Conservation (phyloP, 2,888 invertebrate genomes). For the Thera britannica region DNA sequence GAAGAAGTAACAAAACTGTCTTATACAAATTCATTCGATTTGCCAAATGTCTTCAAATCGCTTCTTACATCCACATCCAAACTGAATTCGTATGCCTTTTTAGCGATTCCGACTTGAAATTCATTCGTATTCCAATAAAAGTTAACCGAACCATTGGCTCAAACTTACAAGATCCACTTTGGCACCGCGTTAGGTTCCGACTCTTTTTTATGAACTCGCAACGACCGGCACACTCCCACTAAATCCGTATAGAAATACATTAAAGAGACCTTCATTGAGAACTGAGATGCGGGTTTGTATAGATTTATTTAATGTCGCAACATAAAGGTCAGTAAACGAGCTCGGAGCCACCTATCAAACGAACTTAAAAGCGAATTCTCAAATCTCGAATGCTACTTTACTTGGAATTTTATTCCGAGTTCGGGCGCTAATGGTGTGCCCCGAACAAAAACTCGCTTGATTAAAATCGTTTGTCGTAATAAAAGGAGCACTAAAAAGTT, state of each 20-base stretch:
- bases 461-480: constrained; percentile 85
- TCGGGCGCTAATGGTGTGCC: constrained; percentile 76
- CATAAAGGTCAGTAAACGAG: constrained; percentile 46
- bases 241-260: constrained; percentile 34
- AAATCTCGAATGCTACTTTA: constrained; percentile 73
- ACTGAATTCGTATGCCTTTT: constrained; percentile 28
- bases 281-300: constrained; percentile 43
- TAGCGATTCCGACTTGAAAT: constrained; percentile 30
- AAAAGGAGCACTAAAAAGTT: constrained; percentile 83
- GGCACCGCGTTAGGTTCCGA: constrained; percentile 42
- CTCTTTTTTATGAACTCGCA: constrained; percentile 37
- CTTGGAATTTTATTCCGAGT: constrained; percentile 76
- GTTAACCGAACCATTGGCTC: constrained; percentile 37
- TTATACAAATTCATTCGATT: constrained; percentile 15
- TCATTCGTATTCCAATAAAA: constrained; percentile 36
- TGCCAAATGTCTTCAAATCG: constrained; percentile 12
- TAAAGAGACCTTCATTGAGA: constrained; percentile 39
- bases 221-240: constrained; percentile 31
- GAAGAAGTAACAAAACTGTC: not conserved
- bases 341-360: constrained; percentile 67
- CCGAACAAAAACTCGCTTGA: constrained; percentile 82
- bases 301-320: constrained; percentile 44
- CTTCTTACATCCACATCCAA: constrained; percentile 13
- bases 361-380: constrained; percentile 77
- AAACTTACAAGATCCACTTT: constrained; percentile 50